Percentiles rank a stretch among this genome's conserved stretches.
Conservation (phyloP, 1,140 invertebrate genomes). For the Pantala flavescens region DNA sequence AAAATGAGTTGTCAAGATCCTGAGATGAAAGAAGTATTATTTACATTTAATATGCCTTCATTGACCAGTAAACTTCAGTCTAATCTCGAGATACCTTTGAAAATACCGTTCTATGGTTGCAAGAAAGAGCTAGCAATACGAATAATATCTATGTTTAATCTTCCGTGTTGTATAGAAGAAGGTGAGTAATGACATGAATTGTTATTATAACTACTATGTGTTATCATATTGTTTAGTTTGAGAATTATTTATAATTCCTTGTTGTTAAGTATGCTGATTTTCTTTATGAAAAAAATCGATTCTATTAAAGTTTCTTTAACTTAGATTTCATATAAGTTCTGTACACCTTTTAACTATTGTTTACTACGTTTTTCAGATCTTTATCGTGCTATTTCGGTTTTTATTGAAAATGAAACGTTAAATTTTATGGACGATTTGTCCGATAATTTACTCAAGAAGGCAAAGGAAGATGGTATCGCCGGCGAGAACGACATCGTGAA, state of each 20-base stretch:
- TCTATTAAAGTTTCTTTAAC: too few relatives aligned
- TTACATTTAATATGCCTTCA: neutral
- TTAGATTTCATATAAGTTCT: too few relatives aligned
- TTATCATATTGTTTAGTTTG: too few relatives aligned
- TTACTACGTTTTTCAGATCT: neutral
- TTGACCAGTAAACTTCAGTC: neutral
- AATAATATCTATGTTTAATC: neutral
- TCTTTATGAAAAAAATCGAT: too few relatives aligned
- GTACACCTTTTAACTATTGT: too few relatives aligned
- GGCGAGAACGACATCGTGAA: neutral
- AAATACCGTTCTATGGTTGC: neutral
- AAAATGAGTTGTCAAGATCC: neutral
- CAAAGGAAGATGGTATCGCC: neutral
- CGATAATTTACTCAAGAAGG: neutral
- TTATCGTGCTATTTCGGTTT: neutral
- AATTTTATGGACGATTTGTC: neutral
- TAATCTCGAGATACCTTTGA: constrained; percentile 26
- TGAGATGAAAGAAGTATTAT: neutral
- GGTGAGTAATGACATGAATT: neutral
- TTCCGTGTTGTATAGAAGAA: neutral
- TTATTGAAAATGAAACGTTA: neutral
- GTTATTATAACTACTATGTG: too few relatives aligned
- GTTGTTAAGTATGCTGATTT: too few relatives aligned
- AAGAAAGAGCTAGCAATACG: neutral
- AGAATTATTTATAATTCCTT: too few relatives aligned